Evolutionary conservation across 2,888 invertebrate genomes (phyloP).

Genomic region (Scaptomyza polygonia): DNA sequence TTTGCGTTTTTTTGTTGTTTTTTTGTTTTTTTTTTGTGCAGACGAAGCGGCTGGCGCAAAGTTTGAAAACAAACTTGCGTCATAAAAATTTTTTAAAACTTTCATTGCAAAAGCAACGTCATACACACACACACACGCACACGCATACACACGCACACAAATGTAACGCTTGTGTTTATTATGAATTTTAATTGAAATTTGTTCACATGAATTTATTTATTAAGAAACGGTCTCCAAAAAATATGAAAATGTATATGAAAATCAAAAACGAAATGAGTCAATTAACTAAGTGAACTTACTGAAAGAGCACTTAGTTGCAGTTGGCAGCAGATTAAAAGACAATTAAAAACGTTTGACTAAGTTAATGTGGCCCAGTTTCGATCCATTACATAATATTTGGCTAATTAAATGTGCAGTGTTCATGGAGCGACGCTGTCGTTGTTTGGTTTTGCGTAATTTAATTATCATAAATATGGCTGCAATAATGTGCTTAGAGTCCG

Average conservation of each 20-base stretch:
- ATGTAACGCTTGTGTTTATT: conserved; percentile 32
- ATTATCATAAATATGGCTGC: conserved; percentile 43
- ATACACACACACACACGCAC: conserved; percentile 10
- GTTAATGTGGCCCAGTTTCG: background rate
- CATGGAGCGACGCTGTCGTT: background rate
- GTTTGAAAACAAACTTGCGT: conserved; percentile 75
- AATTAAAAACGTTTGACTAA: background rate
- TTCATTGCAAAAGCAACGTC: conserved; percentile 46
- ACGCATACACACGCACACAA: conserved; percentile 11
- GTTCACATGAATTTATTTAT: conserved; percentile 1
- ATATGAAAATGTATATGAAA: conserved; percentile 5
- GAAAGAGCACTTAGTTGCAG: background rate
- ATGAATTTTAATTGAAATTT: conserved; percentile 27
- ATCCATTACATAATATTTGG: conserved; percentile 20
- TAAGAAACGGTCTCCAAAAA: background rate
- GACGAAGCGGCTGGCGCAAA: conserved; percentile 62
- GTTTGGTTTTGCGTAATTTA: conserved; percentile 29
- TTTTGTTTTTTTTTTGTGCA: conserved; percentile 12
- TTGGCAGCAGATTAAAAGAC: background rate
- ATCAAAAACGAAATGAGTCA: background rate
- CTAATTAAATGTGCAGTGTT: conserved; percentile 24
- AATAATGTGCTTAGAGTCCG: conserved; percentile 20
- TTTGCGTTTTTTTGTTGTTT: conserved; percentile 10
- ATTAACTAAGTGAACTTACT: background rate
- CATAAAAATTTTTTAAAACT: conserved; percentile 75